Evolutionary conservation across 1,140 invertebrate species (phyloP).

Genomic region (Brachionus asplanchnoidis): DNA sequence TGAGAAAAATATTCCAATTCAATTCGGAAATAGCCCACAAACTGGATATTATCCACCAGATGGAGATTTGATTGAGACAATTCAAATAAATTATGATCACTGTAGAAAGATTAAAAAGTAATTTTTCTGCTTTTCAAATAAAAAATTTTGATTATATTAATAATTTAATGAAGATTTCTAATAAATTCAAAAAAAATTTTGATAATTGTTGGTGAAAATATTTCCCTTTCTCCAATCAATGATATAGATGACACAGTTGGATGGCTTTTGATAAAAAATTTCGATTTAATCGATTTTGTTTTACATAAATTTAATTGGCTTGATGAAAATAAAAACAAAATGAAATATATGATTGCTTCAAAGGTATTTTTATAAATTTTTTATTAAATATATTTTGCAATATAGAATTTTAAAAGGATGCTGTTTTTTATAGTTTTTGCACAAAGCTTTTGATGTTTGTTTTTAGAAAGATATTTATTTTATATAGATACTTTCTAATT

Average conservation of each 20-base stretch:
- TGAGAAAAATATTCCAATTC: not conserved
- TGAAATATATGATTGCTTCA: not conserved
- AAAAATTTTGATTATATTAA: not conserved
- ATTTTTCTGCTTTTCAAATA: not conserved
- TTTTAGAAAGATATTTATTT: not conserved
- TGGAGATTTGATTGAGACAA: not conserved
- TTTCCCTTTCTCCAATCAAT: not conserved
- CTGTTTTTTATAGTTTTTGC: no score
- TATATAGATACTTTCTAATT: not conserved
- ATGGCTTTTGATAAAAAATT: not conserved
- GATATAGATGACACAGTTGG: not conserved
- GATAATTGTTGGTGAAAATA: not conserved
- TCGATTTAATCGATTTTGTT: not conserved
- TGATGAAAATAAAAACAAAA: not conserved
- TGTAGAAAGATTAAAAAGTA: conserved; percentile 1
- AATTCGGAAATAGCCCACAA: not conserved
- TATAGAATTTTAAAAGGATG: not conserved
- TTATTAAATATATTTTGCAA: not conserved
- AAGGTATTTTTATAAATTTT: not conserved
- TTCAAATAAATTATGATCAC: not conserved
- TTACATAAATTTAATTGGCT: not conserved
- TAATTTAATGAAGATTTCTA: not conserved
- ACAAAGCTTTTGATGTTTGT: not conserved
- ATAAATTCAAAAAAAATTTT: not conserved
- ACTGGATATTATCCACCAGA: not conserved